Evolutionary conservation across 2,797 vertebrate species (phyloP).

Genomic region (Hypotaenidia okinawae): DNA sequence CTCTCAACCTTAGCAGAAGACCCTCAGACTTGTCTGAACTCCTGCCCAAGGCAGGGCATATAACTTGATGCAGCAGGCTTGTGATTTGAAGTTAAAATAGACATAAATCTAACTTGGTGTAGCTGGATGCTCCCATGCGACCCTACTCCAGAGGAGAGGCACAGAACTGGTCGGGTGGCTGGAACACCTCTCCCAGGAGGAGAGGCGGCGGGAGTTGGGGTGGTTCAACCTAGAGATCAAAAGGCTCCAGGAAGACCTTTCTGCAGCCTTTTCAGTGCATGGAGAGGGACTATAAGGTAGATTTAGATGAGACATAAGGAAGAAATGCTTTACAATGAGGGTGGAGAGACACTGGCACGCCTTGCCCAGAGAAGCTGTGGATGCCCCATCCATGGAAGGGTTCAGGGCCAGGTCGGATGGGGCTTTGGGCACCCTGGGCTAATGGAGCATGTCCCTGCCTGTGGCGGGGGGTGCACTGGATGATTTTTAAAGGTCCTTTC

Average conservation of each 20-base stretch:
- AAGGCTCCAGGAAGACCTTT: background rate
- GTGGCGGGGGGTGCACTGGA: background rate
- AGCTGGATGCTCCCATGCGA: background rate
- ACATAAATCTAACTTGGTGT: background rate
- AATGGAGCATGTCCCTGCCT: too few relatives aligned
- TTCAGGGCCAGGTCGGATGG: background rate
- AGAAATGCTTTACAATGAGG: background rate
- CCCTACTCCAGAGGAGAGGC: background rate
- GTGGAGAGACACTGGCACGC: background rate
- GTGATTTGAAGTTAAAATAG: background rate
- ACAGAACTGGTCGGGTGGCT: background rate
- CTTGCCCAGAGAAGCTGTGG: background rate
- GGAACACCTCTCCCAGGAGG: background rate
- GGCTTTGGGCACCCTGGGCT: background rate
- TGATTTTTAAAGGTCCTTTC: background rate
- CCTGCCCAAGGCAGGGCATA: background rate
- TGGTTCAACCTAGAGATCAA: background rate
- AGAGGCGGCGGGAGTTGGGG: background rate
- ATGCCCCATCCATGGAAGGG: background rate
- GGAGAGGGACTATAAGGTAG: background rate
- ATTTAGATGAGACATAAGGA: background rate
- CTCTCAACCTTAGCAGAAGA: background rate
- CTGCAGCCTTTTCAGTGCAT: background rate
- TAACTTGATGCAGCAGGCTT: background rate
- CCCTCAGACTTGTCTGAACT: background rate